Base-by-base conservation (phyloP, 53 echinoderm and acorn worm species). In the Astropecten irregularis region DNA sequence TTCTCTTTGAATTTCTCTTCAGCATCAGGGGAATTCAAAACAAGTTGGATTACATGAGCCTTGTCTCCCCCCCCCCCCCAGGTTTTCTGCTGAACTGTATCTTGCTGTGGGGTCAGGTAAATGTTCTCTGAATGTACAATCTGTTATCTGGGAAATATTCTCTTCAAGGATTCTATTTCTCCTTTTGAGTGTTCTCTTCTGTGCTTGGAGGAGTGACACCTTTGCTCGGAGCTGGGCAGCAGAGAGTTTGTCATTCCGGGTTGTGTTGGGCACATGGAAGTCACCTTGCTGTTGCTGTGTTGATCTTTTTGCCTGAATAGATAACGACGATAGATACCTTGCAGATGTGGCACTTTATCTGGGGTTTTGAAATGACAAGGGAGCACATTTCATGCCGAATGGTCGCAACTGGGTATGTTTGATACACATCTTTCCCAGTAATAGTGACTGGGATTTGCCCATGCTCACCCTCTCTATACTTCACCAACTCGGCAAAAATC, bases 231-330 rank as follows among this genome's bases (percentile, higher is more conserved):
- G 68, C 23, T 68, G 68, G 1, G 10, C 0, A 14, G 23, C 1
- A 27, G 25, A 26, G 11, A 68, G 9, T 14, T 3, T 44, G 48
- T 68, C 68, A 68, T 68, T 68, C 46, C 68, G 44, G 48, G 68
- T 47, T 25, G 48, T 68, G 26, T 4, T 20, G 44, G 25, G 44
- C 26, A 28, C 27, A 64, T 3, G 48, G 0, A 19, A 9, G 1
- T 16, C 40, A 19, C 0, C 20, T 40, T 2, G 39, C 20, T 44
- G 14, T 25, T 54, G 47, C 47, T 9, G 8, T 7, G 8, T 46
- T 14, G 47, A 4, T 33, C 15, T 63, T 16, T 63, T 32, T 3
- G 38, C 5, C 8, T 27, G 16, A 2, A 3, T 27, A 9, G 59
- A 29, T 9, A 58, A 31, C 13, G 59, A 58, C 4, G 59, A 58